A percentile compares a stretch with the other conserved stretches of the same genome.
Evolutionary conservation across 2,888 invertebrate species (phyloP).

Genomic region (Torymus auratus): DNA sequence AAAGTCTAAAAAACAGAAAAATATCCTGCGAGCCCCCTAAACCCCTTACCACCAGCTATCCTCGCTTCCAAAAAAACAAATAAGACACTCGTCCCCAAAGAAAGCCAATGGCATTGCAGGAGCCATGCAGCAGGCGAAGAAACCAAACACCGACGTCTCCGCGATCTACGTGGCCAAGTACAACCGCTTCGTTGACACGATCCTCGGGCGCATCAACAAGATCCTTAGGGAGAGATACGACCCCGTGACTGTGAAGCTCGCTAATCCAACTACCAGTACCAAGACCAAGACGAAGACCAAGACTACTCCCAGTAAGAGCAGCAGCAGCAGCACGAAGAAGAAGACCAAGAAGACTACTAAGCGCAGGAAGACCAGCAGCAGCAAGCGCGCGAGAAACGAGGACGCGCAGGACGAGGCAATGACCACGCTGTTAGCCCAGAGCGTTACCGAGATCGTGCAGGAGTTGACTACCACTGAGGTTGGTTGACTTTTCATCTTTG

Average conservation of each 20-base stretch:
- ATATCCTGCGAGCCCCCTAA: no score
- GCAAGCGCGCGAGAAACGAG: slow-evolving; percentile 47
- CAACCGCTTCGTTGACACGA: slow-evolving; percentile 91
- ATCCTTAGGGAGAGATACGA: slow-evolving; percentile 89
- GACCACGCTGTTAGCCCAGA: no score
- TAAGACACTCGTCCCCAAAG: slow-evolving; percentile 15
- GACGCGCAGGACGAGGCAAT: not conserved
- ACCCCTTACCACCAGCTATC: no score
- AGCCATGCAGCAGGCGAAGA: slow-evolving; percentile 28
- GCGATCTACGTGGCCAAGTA: slow-evolving; percentile 88
- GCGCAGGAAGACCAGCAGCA: slow-evolving; percentile 49
- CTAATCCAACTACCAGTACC: slow-evolving; percentile 78
- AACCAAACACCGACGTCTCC: slow-evolving; percentile 77
- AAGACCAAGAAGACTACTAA: slow-evolving; percentile 61
- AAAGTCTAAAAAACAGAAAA: no score
- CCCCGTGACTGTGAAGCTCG: slow-evolving; percentile 88
- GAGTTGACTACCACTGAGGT: slow-evolving; percentile 22
- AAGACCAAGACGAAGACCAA: slow-evolving; percentile 69
- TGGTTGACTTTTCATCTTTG: slow-evolving; percentile 1
- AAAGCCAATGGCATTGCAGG: slow-evolving; percentile 28
- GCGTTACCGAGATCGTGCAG: not conserved
- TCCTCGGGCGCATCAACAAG: slow-evolving; percentile 88
- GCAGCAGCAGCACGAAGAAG: slow-evolving; percentile 22
- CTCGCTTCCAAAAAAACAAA: slow-evolving; percentile 33
- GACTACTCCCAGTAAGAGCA: slow-evolving; percentile 57